Evolutionary conservation across 1,140 invertebrate species (phyloP).

Genomic region (Hestina assimilis): DNA sequence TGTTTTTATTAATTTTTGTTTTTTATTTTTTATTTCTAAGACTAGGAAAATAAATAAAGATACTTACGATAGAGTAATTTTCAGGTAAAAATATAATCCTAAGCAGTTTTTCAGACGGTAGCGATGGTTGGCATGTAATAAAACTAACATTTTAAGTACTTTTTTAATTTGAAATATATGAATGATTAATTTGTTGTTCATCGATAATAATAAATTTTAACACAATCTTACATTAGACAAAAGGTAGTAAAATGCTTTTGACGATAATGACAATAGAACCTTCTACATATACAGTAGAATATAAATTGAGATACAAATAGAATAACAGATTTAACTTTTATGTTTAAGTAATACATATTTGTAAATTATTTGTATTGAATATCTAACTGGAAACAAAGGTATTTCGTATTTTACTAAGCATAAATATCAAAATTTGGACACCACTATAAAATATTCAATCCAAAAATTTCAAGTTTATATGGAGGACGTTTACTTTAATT

Average conservation of each 20-base stretch:
- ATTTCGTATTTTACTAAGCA: too few relatives aligned
- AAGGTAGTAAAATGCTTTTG: not conserved
- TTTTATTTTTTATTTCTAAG: slow-evolving; percentile 11
- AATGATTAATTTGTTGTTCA: not conserved
- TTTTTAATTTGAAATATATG: not conserved
- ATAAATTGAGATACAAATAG: not conserved
- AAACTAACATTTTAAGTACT: not conserved
- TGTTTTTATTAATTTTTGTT: not conserved
- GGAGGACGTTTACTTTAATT: too few relatives aligned
- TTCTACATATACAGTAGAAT: not conserved
- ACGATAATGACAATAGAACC: not conserved
- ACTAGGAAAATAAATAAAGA: slow-evolving; percentile 10
- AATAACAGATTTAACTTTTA: too few relatives aligned
- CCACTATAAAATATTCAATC: too few relatives aligned
- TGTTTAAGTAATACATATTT: too few relatives aligned
- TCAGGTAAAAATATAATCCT: not conserved
- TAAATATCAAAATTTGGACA: too few relatives aligned
- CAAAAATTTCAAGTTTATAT: too few relatives aligned
- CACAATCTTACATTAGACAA: not conserved
- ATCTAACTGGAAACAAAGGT: too few relatives aligned
- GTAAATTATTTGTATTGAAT: too few relatives aligned
- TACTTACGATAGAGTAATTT: not conserved
- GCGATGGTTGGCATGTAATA: not conserved
- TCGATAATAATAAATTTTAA: not conserved
- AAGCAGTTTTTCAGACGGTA: slow-evolving; percentile 5